Evolutionary conservation across 2,797 vertebrate species (phyloP), one percentile per base, ranked within the genome.

Genomic region (Phoebastria nigripes): DNA sequence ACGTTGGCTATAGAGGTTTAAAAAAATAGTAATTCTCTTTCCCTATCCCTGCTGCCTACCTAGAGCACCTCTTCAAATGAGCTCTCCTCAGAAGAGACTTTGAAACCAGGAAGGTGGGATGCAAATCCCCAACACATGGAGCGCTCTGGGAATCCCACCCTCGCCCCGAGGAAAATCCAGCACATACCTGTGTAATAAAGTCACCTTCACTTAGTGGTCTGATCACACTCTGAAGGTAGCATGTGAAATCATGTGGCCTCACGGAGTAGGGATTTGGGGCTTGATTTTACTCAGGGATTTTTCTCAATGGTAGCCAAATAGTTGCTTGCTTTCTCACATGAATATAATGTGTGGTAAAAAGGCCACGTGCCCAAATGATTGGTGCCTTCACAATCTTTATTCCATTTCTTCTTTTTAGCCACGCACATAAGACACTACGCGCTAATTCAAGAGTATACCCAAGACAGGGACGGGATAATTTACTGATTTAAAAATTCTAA

Each of bases 341-440:
- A 93, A 31, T 79, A 28, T 70, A 47, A 39, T 25, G 19, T 56
- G 88, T 67, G 82, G 42, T 79, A 24, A 89, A 91, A 90, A 69
- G n/a, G 62, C 77, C 63, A 59, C 3, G 1, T 93, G 82, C 55
- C 26, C 51, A 79, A 46, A 87, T 87, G 87, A 59, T 73, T 66
- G 70, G 7, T 84, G 33, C 54, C 69, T 78, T 96, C 73, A 46
- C 39, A 22, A 29, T 88, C 44, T 87, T 83, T 70, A 22, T 72
- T 86, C 41, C 4, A 41, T 91, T 91, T 76, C 77, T 91, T 35
- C 12, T 49, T 89, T 84, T 81, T 61, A 86, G 67, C 70, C 42
- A 59, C 0, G 0, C 15, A 47, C 9, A 5, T 66, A 46, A 66
- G 56, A 47, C 12, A 35, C 9, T 85, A 12, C 0, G 1, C 0